Percentiles rank a stretch among this genome's conserved stretches.
These are phyloP conservation scores for Drosophila nr. perissopoda DNA, from an alignment of 2,888 invertebrate genomes.

Conservation along the genomic window DNA sequence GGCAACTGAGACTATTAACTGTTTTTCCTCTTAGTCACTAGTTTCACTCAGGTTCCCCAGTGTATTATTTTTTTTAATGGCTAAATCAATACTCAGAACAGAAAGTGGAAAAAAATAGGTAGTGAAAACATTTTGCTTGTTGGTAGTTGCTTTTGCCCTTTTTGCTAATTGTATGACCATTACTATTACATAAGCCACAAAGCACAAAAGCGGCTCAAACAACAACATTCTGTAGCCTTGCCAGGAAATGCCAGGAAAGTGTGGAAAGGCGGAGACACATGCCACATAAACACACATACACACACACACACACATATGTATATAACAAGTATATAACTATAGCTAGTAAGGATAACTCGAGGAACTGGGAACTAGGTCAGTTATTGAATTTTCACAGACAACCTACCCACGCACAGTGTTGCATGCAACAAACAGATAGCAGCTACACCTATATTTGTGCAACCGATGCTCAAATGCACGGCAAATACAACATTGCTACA, in stretches of 20 bases:
- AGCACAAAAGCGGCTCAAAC: conserved; percentile 4
- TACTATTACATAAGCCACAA: conserved; percentile 67
- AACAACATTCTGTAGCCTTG: conserved; percentile 28
- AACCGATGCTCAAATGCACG: conserved; percentile 18
- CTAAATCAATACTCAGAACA: conserved; percentile 65
- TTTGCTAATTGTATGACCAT: conserved; percentile 65
- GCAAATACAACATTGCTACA: conserved; percentile 12
- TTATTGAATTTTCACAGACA: conserved; percentile 79
- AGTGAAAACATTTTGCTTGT: conserved; percentile 18
- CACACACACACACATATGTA: not conserved
- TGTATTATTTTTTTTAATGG: conserved; percentile 61
- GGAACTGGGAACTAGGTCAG: conserved; percentile 79
- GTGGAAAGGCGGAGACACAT: conserved; percentile 31
- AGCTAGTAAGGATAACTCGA: conserved; percentile 10
- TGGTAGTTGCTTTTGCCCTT: conserved; percentile 32
- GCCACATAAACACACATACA: conserved; percentile 1
- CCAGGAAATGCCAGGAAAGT: conserved; percentile 51
- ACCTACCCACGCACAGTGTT: conserved; percentile 31
- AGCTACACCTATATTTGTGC: conserved; percentile 8
- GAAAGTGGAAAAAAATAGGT: conserved; percentile 9
- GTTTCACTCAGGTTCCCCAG: conserved; percentile 33
- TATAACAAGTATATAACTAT: not conserved
- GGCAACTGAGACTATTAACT: conserved; percentile 20
- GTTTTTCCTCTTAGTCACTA: conserved; percentile 20
- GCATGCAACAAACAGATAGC: conserved; percentile 32